These are phyloP conservation scores for Liparis tanakae DNA, from an alignment of 2,797 vertebrate species.

Conservation along the genomic window DNA sequence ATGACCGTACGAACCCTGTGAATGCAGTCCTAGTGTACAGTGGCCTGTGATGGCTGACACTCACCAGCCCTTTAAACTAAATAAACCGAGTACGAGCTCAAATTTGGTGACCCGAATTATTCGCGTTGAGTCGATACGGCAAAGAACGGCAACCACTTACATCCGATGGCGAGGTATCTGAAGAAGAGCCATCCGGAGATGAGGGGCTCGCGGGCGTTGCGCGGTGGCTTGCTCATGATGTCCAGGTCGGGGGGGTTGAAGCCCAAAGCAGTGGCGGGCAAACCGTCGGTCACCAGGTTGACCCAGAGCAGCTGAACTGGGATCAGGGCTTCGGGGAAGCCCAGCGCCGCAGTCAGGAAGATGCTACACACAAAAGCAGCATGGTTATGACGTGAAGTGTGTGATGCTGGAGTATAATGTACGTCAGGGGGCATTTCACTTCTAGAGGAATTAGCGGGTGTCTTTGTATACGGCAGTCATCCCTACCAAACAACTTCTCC, in stretches of 20 bases:
- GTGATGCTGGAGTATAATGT: background rate
- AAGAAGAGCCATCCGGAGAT: constrained; percentile 99
- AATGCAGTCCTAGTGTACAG: background rate
- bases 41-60: background rate
- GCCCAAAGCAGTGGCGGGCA: constrained; percentile 96
- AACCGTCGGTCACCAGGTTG: constrained; percentile 96
- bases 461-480: background rate
- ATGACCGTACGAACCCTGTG: too few relatives aligned
- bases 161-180: constrained; percentile 96
- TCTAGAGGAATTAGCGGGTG: background rate
- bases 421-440: background rate
- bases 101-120: too few relatives aligned
- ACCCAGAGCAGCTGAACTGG: constrained; percentile 99
- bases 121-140: background rate
- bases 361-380: constrained; percentile 81
- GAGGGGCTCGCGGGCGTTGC: constrained; percentile 96
- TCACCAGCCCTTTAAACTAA: background rate
- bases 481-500: constrained; percentile 98
- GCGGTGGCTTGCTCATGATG: constrained; percentile 97
- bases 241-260: constrained; percentile 98
- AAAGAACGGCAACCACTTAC: constrained; percentile 62
- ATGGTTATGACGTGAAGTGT: background rate
- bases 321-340: constrained; percentile 98
- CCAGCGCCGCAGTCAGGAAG: constrained; percentile 97
- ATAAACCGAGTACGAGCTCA: background rate